Base-by-base conservation (phyloP, 2,797 vertebrate species). In the Falco novaeseelandiae region DNA sequence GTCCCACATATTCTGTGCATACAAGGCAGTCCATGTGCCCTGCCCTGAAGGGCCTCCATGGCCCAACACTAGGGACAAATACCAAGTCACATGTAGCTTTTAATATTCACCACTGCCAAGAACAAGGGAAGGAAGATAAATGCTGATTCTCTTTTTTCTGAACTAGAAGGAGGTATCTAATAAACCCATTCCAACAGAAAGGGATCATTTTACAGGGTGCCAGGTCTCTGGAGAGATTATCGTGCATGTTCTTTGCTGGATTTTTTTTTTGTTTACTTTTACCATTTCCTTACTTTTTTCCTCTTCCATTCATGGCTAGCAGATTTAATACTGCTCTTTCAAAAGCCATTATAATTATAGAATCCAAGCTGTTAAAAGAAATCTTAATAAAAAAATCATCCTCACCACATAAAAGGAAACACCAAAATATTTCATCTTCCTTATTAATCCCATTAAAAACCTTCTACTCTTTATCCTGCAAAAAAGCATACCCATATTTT, bases 311-410 rank as follows among this genome's bases (percentile, higher is more conserved):
- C 74, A 71, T 32, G 20, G 69, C 59, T 93, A 73, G 48, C 78
- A 89, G 87, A 94, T 88, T 97, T 92, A 95, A 90, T 74, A 83
- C 51, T 69, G 58, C 76, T 94, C 79, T 91, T 97, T 77, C 85
- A 95, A 90, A 95, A 94, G 82, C 44, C 49, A 80, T 93, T 94
- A 55, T 83, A 97, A 96, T 94, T 96, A 90, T 14, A 93, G 73
- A 87, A 78, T 80, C 81, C 62, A 89, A 93, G 59, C 83, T 89
- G 61, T 58, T 94, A 88, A 92, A 92, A 81, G 58, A 96, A 93
- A 93, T 83, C 51, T 92, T 91, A 93, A 87, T 73, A 30, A 85
- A 95, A 36, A 83, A 55, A 59, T 69, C 54, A 29, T 96, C 80
- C 48, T 91, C 59, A 62, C 62, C 73, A 44, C 44, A 62, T 67